Evolutionary conservation across 2,797 vertebrate species (phyloP).

Genomic region (Sebastes nivosus): DNA sequence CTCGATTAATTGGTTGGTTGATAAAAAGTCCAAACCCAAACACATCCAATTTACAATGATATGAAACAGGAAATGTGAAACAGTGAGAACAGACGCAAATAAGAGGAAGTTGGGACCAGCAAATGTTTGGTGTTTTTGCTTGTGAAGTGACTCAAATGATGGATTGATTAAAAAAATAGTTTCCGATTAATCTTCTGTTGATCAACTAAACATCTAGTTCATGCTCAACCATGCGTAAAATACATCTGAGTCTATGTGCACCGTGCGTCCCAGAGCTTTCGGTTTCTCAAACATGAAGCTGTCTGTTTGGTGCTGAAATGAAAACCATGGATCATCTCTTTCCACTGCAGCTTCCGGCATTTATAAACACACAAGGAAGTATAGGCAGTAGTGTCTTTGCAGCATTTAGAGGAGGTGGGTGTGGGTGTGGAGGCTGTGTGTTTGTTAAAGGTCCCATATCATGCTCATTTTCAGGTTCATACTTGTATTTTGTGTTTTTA

Average conservation of each 20-base stretch:
- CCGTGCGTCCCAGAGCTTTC: too few relatives aligned
- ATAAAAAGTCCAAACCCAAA: not conserved
- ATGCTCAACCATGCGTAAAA: too few relatives aligned
- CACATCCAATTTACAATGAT: not conserved
- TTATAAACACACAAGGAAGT: not conserved
- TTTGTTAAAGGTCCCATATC: too few relatives aligned
- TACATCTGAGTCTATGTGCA: too few relatives aligned
- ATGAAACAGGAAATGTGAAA: not conserved
- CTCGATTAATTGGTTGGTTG: not conserved
- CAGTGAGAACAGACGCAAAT: not conserved
- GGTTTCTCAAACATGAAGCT: too few relatives aligned
- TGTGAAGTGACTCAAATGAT: not conserved
- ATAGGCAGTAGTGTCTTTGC: too few relatives aligned
- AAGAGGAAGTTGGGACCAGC: not conserved
- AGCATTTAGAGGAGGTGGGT: too few relatives aligned
- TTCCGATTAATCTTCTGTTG: not conserved
- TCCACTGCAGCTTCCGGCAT: conserved; percentile 30
- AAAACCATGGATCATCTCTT: not conserved
- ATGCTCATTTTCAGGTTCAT: too few relatives aligned
- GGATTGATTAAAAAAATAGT: not conserved
- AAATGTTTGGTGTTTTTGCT: not conserved
- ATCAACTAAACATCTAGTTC: not conserved
- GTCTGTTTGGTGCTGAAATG: not conserved
- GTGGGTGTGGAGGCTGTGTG: not conserved
- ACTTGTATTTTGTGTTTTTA: too few relatives aligned